Evolutionary conservation across 1,140 invertebrate genomes (phyloP), one percentile per base, ranked within the genome.

Genomic region (Teleogryllus occipitalis): DNA sequence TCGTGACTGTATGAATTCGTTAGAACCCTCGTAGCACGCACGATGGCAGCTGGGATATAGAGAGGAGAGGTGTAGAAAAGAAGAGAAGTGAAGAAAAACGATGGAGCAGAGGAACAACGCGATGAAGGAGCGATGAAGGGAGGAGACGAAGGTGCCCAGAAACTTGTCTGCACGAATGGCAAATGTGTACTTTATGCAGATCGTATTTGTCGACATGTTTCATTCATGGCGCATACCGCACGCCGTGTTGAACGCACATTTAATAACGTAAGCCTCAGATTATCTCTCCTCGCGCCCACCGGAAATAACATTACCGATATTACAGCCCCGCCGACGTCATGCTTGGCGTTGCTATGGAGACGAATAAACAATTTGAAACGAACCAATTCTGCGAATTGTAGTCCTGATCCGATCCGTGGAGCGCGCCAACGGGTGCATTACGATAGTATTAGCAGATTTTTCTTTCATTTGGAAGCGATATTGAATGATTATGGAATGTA

Each of bases 271-370:
- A 65, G 54, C 54, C 54, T 65, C 10, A 65, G 54, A 65, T 65
- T 65, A 65, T 65, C 54, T 65, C 54, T 65, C 54, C 54, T 65
- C 54, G 54, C 54, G 54, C 54, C 54, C 54, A 65, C 54, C 54
- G 54, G 54, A 65, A 65, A 65, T 65, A 65, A 65, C 54, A 65
- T 65, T 65, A 65, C 54, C 54, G 54, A 65, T 65, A 65, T 65
- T 65, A 65, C 54, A 18, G 54, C 10, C 18, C 10, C 7, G 10
- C 54, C 18, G 54, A 14, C 54, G 54, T 65, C 54, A 65, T 7
- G 10, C 10, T 65, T 65, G 54, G 10, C 54, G 54, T 65, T 7
- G 18, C 54, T 7, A 65, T 65, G 54, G 54, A 65, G 54, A 65
- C 54, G 54, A 18, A 65, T 65, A 65, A 65, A 65, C 54, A 65